A percentile compares a stretch with the other conserved stretches of the same genome.
Conservation (phyloP, 2,888 invertebrate species). For the Sesamia inferens region DNA sequence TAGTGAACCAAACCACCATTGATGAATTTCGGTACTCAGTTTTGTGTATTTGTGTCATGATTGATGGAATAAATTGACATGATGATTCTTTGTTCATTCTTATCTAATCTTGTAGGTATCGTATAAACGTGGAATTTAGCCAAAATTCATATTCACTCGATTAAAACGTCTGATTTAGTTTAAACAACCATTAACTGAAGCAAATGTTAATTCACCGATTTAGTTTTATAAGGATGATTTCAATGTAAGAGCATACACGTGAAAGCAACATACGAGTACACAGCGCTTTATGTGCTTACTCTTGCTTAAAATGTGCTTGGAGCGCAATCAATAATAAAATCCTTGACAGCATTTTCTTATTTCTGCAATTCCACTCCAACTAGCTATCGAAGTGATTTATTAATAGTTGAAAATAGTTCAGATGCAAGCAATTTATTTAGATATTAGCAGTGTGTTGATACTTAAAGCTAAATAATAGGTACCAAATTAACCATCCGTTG, state of each 20-base stretch:
- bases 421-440: conserved; percentile 38
- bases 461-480: background rate
- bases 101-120: background rate
- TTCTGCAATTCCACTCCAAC: conserved; percentile 6
- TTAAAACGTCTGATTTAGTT: conserved; percentile 5
- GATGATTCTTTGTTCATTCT: background rate
- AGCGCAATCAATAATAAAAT: conserved; percentile 20
- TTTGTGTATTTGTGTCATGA: background rate
- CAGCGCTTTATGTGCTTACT: conserved; percentile 34
- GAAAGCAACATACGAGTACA: background rate
- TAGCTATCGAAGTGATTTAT: conserved; percentile 18
- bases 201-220: background rate
- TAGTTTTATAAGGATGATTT: background rate
- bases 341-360: conserved; percentile 11
- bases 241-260: background rate
- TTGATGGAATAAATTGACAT: background rate
- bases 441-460: background rate
- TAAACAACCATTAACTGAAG: background rate
- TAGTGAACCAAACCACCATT: background rate
- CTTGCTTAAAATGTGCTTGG: conserved; percentile 17
- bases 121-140: background rate
- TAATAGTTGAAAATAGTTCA: conserved; percentile 43
- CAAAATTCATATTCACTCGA: background rate
- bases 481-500: no score
- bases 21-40: background rate